Percentiles rank a stretch among this genome's conserved stretches.
Evolutionary conservation across 2,888 invertebrate species (phyloP).

Genomic region (Cyclophora albipunctata): DNA sequence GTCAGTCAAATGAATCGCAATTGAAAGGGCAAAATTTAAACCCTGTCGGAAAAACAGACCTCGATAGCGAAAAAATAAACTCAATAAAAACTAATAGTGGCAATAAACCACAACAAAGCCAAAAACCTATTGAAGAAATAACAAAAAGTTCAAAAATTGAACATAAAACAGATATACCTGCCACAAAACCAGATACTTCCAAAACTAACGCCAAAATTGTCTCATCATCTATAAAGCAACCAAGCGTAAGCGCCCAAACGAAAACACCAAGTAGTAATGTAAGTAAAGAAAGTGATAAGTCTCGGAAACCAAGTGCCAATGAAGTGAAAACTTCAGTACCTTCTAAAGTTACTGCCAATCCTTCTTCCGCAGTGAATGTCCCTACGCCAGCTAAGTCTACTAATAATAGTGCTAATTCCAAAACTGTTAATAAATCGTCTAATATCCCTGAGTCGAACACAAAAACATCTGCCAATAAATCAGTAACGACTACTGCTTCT

Average conservation of each 20-base stretch:
- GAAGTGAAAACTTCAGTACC: neutral
- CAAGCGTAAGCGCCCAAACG: conserved; percentile 4
- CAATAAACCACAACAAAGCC: conserved; percentile 2
- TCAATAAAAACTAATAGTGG: conserved; percentile 4
- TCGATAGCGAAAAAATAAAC: neutral
- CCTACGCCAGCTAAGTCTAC: no score
- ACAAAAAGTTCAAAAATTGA: conserved; percentile 16
- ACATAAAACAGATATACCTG: conserved; percentile 1
- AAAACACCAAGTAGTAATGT: conserved; percentile 12
- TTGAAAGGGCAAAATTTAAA: neutral
- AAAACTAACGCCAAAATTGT: conserved; percentile 8
- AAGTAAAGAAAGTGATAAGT: conserved; percentile 17
- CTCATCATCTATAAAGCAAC: conserved; percentile 3
- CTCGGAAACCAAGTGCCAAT: conserved; percentile 22
- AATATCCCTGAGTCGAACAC: conserved; percentile 2
- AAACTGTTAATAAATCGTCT: conserved; percentile 1
- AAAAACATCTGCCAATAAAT: conserved; percentile 2
- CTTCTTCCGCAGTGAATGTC: neutral
- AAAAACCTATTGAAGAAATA: no score
- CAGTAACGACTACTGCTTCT: conserved; percentile 7
- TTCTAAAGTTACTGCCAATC: conserved; percentile 1
- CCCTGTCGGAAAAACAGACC: neutral
- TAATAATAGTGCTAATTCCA: conserved; percentile 1
- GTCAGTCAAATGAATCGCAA: neutral
- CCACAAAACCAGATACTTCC: conserved; percentile 3